Evolutionary conservation across 2,113 vertebrate species (phyloP).

Genomic region (Ageneiosus marmoratus): DNA sequence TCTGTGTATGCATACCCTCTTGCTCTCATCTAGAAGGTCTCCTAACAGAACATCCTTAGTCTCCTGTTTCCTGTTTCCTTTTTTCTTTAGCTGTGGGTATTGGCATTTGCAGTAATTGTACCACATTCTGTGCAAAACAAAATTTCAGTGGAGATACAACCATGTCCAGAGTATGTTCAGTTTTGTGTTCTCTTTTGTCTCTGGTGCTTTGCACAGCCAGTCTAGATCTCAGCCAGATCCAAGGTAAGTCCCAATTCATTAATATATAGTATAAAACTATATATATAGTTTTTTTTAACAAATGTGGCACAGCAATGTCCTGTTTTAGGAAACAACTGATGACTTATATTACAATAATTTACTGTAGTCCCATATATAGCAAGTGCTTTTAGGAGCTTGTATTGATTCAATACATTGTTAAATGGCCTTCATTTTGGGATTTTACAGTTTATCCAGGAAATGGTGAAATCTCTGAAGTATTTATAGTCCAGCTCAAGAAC

Average conservation of each 20-base stretch:
- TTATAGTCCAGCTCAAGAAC: constrained; percentile 56
- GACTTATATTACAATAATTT: background rate
- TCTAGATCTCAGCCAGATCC: constrained; percentile 33
- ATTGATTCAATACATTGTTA: background rate
- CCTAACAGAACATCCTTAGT: constrained; percentile 60
- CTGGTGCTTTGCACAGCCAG: constrained; percentile 19
- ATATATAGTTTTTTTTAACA: background rate
- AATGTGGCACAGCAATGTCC: background rate
- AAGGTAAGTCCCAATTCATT: constrained; percentile 58
- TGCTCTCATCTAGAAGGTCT: constrained; percentile 58
- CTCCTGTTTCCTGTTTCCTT: constrained; percentile 64
- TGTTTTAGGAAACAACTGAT: background rate
- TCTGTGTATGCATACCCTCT: background rate
- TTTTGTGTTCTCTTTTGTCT: constrained; percentile 20
- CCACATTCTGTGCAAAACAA: background rate
- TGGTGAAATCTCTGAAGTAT: constrained; percentile 56
- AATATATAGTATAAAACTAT: background rate
- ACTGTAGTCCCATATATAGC: too few species aligned
- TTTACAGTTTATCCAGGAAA: constrained; percentile 42
- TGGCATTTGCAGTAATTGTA: background rate
- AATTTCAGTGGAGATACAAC: constrained; percentile 27
- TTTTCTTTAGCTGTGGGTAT: background rate
- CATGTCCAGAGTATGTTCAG: constrained; percentile 51
- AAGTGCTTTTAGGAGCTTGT: background rate
- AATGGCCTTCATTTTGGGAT: background rate